Evolutionary conservation across 1,140 invertebrate species (phyloP).

Genomic region (Maconellicoccus hirsutus): DNA sequence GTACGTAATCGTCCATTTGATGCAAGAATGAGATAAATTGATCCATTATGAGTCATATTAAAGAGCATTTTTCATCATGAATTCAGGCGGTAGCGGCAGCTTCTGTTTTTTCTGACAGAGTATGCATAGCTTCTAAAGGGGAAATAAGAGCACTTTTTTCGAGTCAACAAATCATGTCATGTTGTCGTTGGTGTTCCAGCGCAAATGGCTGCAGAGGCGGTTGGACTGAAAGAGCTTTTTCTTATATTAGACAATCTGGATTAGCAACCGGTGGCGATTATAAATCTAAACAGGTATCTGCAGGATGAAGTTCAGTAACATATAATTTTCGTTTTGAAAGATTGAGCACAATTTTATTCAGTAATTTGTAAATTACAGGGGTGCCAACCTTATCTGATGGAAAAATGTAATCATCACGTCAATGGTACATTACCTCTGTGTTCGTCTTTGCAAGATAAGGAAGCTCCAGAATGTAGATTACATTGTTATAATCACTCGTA

Average conservation of each 20-base stretch:
- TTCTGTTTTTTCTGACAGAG: conserved; percentile 52
- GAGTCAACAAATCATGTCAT: neutral
- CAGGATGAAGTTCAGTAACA: too few relatives aligned
- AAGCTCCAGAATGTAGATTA: conserved; percentile 14
- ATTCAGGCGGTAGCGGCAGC: conserved; percentile 28
- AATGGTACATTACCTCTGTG: too few relatives aligned
- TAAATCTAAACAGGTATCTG: conserved; percentile 13
- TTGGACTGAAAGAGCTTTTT: neutral
- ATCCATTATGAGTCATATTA: neutral
- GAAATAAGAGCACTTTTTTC: conserved; percentile 37
- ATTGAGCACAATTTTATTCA: too few relatives aligned
- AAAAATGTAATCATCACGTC: neutral
- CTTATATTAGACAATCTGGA: conserved; percentile 6
- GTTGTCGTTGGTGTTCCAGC: neutral
- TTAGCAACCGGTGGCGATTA: conserved; percentile 20
- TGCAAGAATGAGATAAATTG: too few relatives aligned
- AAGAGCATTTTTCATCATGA: neutral
- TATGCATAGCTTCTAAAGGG: conserved; percentile 49
- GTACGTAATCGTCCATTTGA: conserved; percentile 9
- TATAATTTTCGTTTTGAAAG: neutral
- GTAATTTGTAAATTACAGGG: too few relatives aligned
- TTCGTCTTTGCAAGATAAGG: neutral
- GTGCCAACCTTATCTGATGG: neutral
- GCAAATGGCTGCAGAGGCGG: conserved; percentile 19
- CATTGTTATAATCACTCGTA: conserved; percentile 21